A percentile compares a stretch with the other conserved stretches of the same genome.
Evolutionary conservation across 2,113 vertebrate genomes (phyloP).

Genomic region (Damaliscus lunatus): DNA sequence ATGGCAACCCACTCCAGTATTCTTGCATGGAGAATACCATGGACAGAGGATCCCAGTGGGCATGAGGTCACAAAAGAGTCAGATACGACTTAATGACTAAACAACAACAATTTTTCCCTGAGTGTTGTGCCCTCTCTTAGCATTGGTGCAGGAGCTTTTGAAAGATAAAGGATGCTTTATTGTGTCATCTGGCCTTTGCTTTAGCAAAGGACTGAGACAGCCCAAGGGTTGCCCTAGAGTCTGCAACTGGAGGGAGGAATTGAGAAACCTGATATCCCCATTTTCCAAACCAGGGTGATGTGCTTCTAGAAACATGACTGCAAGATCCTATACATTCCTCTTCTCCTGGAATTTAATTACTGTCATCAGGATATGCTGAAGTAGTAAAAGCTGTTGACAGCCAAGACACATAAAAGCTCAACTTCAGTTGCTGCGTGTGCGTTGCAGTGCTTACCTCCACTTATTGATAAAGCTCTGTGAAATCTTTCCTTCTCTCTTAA

Average conservation of each 20-base stretch:
- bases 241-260: background rate
- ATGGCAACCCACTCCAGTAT: background rate
- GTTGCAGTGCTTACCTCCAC: background rate
- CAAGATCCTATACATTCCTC: background rate
- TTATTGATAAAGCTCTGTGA: background rate
- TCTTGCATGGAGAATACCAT: background rate
- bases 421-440: background rate
- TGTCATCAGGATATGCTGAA: background rate
- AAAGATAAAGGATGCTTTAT: background rate
- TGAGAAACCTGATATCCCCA: background rate
- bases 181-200: background rate
- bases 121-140: no score
- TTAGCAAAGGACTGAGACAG: background rate
- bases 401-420: background rate
- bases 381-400: background rate
- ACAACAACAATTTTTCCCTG: background rate
- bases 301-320: background rate
- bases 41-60: background rate
- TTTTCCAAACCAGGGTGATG: background rate
- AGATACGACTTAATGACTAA: background rate
- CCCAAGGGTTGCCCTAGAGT: background rate
- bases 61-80: background rate
- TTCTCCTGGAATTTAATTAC: background rate
- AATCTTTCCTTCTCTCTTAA: background rate
- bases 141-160: background rate